Evolutionary conservation across 1,140 invertebrate genomes (phyloP).

Genomic region (Drosophila tristis): DNA sequence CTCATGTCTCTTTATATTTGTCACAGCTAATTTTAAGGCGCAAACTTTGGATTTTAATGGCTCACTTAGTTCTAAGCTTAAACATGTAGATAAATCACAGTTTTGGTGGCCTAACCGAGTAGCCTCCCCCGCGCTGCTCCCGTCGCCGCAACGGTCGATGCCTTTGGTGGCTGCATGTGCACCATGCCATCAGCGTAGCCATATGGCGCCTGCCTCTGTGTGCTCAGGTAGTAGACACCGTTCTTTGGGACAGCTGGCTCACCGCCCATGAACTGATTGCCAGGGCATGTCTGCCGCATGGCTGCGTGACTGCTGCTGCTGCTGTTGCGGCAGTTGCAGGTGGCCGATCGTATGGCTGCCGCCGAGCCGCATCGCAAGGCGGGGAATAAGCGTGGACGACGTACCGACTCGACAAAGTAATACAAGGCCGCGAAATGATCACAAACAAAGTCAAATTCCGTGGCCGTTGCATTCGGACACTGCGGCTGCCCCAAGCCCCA

Average conservation of each 20-base stretch:
- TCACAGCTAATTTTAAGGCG: conserved; percentile 20
- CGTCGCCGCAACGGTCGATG: conserved; percentile 48
- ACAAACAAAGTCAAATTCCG: conserved; percentile 75
- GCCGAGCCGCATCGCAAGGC: conserved; percentile 52
- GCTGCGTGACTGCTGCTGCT: not conserved
- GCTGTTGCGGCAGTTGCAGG: conserved; percentile 49
- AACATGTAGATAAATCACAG: conserved; percentile 21
- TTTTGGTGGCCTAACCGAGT: conserved; percentile 26
- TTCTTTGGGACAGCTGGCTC: conserved; percentile 70
- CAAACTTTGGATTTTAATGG: conserved; percentile 29
- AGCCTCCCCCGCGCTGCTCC: not conserved
- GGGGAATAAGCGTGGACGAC: conserved; percentile 58
- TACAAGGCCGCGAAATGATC: conserved; percentile 76
- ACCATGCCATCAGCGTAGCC: conserved; percentile 57
- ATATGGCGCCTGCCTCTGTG: conserved; percentile 41
- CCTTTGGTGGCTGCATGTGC: conserved; percentile 47
- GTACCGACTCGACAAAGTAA: conserved; percentile 76
- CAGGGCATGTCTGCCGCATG: conserved; percentile 29
- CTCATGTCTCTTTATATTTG: no score
- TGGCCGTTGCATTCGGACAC: conserved; percentile 85
- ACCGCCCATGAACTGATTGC: conserved; percentile 72
- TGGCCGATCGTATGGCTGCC: conserved; percentile 29
- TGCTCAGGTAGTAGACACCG: conserved; percentile 74
- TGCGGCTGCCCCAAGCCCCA: conserved; percentile 88
- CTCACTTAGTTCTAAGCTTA: conserved; percentile 12